Percentiles rank a stretch among this genome's conserved stretches.
These are phyloP conservation scores for Sarcophaga subvicina DNA, from an alignment of 2,888 invertebrate genomes.

Conservation along the genomic window DNA sequence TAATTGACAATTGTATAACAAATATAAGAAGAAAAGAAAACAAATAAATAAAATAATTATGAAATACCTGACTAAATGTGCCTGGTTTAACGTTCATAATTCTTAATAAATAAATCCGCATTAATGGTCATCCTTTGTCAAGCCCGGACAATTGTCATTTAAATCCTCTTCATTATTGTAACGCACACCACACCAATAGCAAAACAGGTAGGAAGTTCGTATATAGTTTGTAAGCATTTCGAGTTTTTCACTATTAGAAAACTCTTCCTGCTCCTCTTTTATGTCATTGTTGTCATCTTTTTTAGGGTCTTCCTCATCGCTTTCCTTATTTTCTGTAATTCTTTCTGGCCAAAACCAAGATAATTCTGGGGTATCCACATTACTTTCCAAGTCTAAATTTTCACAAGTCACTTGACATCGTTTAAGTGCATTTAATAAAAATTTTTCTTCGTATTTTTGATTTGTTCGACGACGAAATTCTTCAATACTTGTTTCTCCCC, in stretches of 20 bases:
- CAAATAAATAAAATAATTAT: constrained; percentile 12
- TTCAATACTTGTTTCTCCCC: constrained; percentile 77
- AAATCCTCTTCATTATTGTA: constrained; percentile 86
- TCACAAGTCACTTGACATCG: constrained; percentile 83
- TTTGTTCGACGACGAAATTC: constrained; percentile 83
- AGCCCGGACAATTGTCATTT: constrained; percentile 86
- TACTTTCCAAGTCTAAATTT: constrained; percentile 85
- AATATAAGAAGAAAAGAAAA: constrained; percentile 30
- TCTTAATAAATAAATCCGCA: background rate
- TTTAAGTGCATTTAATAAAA: constrained; percentile 82
- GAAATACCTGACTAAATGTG: constrained; percentile 24
- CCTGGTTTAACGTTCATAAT: too few relatives aligned
- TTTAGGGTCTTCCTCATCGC: constrained; percentile 54
- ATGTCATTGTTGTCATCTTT: constrained; percentile 75
- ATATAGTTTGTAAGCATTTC: constrained; percentile 86
- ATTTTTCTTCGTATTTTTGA: constrained; percentile 82
- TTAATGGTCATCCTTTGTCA: constrained; percentile 85
- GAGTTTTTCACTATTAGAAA: constrained; percentile 83
- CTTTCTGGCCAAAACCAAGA: constrained; percentile 86
- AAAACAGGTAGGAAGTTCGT: constrained; percentile 87
- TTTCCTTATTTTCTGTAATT: constrained; percentile 61
- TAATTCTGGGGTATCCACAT: constrained; percentile 82
- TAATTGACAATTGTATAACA: constrained; percentile 2
- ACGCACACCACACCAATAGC: constrained; percentile 90
- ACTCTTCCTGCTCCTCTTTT: constrained; percentile 72